phyloP scores from a whole-genome alignment of 1,140 invertebrate species.

The Ruditapes philippinarum region DNA sequence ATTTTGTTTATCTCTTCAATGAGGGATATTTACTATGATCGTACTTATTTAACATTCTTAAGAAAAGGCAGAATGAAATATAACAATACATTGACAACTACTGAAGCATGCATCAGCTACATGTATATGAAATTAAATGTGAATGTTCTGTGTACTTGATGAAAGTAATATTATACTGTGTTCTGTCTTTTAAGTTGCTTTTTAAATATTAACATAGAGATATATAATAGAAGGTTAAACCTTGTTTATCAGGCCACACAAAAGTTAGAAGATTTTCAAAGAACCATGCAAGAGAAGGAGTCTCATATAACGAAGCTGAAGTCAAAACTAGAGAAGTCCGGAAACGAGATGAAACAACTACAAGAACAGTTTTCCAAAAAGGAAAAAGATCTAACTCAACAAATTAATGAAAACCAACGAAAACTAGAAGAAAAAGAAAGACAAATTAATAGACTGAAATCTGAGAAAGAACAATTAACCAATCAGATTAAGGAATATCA shows the following conservation, averaged over 20 bases:
- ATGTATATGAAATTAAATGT: too few species aligned
- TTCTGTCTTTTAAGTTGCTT: too few species aligned
- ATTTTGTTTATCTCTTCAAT: too few species aligned
- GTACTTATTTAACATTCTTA: too few species aligned
- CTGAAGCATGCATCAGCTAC: too few species aligned
- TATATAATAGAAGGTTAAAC: too few species aligned
- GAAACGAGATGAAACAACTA: conserved; percentile 31
- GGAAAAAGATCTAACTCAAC: conserved; percentile 44
- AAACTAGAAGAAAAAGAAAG: conserved; percentile 34
- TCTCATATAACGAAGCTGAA: conserved; percentile 46
- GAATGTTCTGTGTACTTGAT: too few species aligned
- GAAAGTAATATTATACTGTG: too few species aligned
- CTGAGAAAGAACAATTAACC: conserved; percentile 43
- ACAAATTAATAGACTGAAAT: conserved; percentile 24
- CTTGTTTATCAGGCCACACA: conserved; percentile 56
- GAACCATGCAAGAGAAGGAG: conserved; percentile 43
- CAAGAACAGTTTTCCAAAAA: neutral
- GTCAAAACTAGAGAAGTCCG: conserved; percentile 43
- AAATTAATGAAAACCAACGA: conserved; percentile 33
- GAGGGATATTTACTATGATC: too few species aligned
- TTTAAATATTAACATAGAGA: too few species aligned
- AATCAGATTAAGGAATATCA: conserved; percentile 49
- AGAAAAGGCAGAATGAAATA: too few species aligned
- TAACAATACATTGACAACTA: too few species aligned
- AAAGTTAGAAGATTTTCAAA: conserved; percentile 51